Percentiles rank a stretch among this genome's conserved stretches.
phyloP scores from a whole-genome alignment of 2,797 vertebrate genomes.

The Danio choprae region DNA sequence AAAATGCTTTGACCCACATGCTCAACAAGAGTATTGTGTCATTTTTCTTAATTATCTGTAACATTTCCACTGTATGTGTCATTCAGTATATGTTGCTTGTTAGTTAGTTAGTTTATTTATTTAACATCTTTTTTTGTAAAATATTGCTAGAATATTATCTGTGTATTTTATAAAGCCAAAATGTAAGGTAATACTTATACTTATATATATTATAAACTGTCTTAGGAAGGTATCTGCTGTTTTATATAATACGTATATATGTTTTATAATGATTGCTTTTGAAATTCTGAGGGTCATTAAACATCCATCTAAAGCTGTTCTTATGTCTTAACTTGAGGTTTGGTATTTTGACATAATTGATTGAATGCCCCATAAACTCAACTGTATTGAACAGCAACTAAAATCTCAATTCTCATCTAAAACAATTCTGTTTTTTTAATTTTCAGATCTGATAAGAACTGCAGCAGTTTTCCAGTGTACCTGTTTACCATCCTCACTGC shows the following conservation, averaged over 20 bases:
- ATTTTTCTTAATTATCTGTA: neutral
- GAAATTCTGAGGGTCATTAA: neutral
- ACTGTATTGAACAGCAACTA: neutral
- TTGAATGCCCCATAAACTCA: neutral
- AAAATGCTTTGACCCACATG: too few species aligned
- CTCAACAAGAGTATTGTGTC: neutral
- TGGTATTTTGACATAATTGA: neutral
- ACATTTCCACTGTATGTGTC: too few species aligned
- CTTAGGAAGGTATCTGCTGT: too few species aligned
- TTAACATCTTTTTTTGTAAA: too few species aligned
- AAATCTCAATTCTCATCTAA: neutral
- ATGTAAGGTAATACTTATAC: too few species aligned
- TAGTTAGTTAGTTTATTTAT: too few species aligned
- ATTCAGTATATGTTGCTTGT: too few species aligned
- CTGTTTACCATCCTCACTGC: constrained; percentile 26
- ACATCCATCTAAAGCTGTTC: neutral
- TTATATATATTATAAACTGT: too few species aligned
- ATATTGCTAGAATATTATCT: too few species aligned
- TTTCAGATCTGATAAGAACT: constrained; percentile 47
- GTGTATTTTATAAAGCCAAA: too few species aligned
- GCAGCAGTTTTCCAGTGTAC: constrained; percentile 32
- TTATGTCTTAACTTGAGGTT: neutral
- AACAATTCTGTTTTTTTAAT: neutral
- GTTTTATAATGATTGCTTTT: neutral
- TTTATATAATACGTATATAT: neutral